Evolutionary conservation across 2,113 vertebrate species (phyloP), one percentile per base, ranked within the genome.

Genomic region (Chitala chitala): DNA sequence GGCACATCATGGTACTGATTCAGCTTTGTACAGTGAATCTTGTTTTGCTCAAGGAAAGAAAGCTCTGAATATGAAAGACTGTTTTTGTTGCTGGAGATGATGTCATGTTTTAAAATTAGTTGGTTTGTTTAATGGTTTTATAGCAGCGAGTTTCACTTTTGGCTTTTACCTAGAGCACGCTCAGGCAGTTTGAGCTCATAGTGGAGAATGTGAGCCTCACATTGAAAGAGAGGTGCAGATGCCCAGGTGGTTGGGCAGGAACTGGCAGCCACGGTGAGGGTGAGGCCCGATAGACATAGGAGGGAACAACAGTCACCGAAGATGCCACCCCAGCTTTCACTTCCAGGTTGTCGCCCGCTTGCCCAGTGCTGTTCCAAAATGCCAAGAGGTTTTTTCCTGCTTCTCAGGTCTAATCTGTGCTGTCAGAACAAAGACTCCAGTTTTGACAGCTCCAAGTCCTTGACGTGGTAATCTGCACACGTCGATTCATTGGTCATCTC

Each of bases 1-100:
- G 69, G 58, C 65, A 71, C 77, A 73, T 63, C 31, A 50, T 83
- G 80, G 64, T 65, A 76, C 72, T 87, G 85, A 87, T 78, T 86
- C 86, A 81, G 64, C 73, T 65, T 56, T 48, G 66, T 71, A 42
- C 5, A 64, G 31, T 31, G 7, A 65, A n/a, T 24, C 24, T 31
- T 33, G 12, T 17, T 33, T 59, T 59, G 12, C 29, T 31, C 8
- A 24, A 40, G 73, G 72, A 65, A 38, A 20, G 33, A 44, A 4
- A 51, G 2, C 48, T 59, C 74, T 78, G 55, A n/a, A n/a, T n/a
- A n/a, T n/a, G n/a, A n/a, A n/a, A n/a, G n/a, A n/a, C n/a, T n/a
- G n/a, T n/a, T n/a, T n/a, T n/a, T n/a, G n/a, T n/a, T n/a, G n/a
- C n/a, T n/a, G n/a, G n/a, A n/a, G n/a, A n/a, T 33, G 56, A n/a